Percentiles rank a stretch among this genome's conserved stretches.
Evolutionary conservation across 2,113 vertebrate genomes (phyloP).

Genomic region (Marmota flaviventris): DNA sequence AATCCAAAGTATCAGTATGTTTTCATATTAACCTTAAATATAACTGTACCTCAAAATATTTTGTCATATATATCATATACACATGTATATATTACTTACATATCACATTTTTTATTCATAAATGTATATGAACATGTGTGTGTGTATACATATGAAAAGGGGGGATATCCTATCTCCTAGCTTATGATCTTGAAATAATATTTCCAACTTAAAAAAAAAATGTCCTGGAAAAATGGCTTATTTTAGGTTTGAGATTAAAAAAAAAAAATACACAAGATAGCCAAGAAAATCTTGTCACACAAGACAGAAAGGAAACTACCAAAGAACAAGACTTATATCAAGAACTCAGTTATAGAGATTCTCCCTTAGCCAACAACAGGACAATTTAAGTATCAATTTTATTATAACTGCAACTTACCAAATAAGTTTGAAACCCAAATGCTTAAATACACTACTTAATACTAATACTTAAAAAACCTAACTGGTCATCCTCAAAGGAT

Average conservation of each 20-base stretch:
- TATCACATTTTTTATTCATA: neutral
- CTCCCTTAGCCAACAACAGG: neutral
- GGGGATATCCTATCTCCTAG: neutral
- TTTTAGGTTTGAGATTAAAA: neutral
- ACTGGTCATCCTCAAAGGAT: neutral
- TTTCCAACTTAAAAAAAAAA: neutral
- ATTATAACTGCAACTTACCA: neutral
- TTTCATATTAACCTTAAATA: conserved; percentile 29
- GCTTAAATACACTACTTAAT: neutral
- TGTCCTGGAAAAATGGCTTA: neutral
- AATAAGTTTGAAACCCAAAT: neutral
- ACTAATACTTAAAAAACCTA: neutral
- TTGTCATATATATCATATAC: neutral
- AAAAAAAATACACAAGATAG: neutral
- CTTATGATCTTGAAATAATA: neutral
- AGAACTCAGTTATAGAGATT: neutral
- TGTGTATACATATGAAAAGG: neutral
- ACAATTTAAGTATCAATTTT: neutral
- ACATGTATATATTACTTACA: neutral
- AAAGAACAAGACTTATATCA: neutral
- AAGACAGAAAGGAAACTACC: neutral
- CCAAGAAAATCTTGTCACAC: neutral
- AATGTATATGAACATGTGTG: neutral
- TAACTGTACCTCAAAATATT: neutral
- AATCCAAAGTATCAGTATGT: neutral